Conservation (phyloP, 2,888 invertebrate species). For the Geotrupes spiniger region DNA sequence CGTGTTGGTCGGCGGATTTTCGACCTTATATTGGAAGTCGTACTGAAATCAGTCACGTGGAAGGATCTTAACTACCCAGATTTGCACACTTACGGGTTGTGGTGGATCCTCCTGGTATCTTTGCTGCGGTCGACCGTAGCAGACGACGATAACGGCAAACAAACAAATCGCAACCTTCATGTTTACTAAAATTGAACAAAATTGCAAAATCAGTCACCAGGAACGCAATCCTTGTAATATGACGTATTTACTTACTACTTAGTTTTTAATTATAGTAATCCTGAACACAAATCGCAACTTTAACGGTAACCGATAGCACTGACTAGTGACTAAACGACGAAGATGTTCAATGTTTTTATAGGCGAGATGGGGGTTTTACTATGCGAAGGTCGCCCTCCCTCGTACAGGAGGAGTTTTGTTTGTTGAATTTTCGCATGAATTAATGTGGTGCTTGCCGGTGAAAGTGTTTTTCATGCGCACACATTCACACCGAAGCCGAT, state of each 20-base stretch:
- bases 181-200: slow-evolving; percentile 4
- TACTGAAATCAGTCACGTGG: slow-evolving; percentile 55
- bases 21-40: slow-evolving; percentile 71
- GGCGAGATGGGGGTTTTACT: slow-evolving; percentile 14
- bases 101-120: slow-evolving; percentile 20
- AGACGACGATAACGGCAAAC: slow-evolving; percentile 9
- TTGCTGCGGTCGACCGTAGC: slow-evolving; percentile 16
- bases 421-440: slow-evolving; percentile 17
- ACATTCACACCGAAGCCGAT: no score
- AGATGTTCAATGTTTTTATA: slow-evolving; percentile 15
- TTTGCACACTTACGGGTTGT: slow-evolving; percentile 24
- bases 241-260: no score
- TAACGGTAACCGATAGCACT: slow-evolving; percentile 7
- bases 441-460: slow-evolving; percentile 12
- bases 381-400: slow-evolving; percentile 20
- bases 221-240: no score
- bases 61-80: background rate
- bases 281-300: background rate
- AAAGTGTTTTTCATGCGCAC: background rate
- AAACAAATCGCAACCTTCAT: slow-evolving; percentile 15
- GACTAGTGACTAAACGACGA: background rate
- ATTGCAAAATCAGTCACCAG: no score
- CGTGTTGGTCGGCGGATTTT: slow-evolving; percentile 65
- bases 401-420: slow-evolving; percentile 12
- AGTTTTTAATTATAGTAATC: no score